Base-by-base conservation (phyloP, 92 coral and sea anemone genomes). In the Siderastrea radians region DNA sequence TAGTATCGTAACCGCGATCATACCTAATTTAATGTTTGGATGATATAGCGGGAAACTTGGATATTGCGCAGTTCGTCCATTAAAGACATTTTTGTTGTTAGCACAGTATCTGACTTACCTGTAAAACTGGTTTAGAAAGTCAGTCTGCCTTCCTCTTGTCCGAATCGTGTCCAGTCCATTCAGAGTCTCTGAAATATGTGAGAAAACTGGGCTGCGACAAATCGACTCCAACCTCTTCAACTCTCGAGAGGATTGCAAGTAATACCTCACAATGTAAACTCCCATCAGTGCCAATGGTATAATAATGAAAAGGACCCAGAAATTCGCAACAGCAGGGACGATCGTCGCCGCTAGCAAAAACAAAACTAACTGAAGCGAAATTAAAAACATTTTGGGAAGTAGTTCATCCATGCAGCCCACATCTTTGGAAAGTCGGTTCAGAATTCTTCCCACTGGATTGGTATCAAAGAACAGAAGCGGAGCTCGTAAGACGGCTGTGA, bases 151-250 rank as follows among this genome's bases (percentile, higher is more conserved):
- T 16, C 81, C 16, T 77, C 81, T 59, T 8, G 81, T 46, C n/a
- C 81, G 68, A 14, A 77, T 77, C 5, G 81, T 77, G 3, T 77
- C 81, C 55, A 77, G 14, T n/a, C 81, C 81, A 77, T 62, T 17
- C 57, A 77, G 62, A 2, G 68, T 77, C 17, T 77, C 81, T 11
- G 81, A 77, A 60, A 77, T 8, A 49, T 77, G 81, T 4, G 81
- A 77, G 62, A 77, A 77, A 7, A 77, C 81, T 16, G 81, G 81
- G 15, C 81, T 77, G 2, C 57, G 81, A 11, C 69, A 77, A 7
- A 77, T 77, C 3, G 81, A 77, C 81, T 77, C 69, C 12, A 77
- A 44, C 69, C 81, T 77, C 69, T 77, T 77, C n/a, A 77, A n/a
- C 68, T 77, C 81, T 13, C 81, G 68, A 6, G 81, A 77, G 1